Conservation (phyloP, 2,113 vertebrate genomes). For the Hyperopisus bebe region DNA sequence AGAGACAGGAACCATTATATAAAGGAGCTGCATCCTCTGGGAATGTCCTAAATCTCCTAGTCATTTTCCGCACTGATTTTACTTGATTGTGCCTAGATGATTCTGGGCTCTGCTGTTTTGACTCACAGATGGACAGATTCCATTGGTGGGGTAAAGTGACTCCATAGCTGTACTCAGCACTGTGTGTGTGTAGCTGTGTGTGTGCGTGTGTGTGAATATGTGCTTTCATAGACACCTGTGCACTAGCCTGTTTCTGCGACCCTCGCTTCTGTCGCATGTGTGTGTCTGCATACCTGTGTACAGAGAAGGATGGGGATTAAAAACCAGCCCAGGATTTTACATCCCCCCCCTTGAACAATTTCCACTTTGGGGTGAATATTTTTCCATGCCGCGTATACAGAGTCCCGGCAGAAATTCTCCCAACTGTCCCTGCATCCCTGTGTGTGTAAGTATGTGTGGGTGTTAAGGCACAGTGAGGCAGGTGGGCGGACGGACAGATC, state of each 20-base stretch:
- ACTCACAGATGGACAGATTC: not conserved
- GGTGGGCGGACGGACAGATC: not conserved
- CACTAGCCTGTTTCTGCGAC: not conserved
- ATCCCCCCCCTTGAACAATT: not conserved
- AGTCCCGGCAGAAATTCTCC: not conserved
- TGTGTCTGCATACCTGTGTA: not conserved
- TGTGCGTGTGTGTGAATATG: constrained; percentile 1
- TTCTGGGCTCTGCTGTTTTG: not conserved
- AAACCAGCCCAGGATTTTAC: not conserved
- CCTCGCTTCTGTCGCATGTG: not conserved
- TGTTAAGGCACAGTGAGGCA: not conserved
- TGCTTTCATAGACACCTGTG: not conserved
- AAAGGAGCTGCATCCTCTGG: not conserved
- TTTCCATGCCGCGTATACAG: not conserved
- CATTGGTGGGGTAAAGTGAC: not conserved
- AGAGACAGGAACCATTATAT: not conserved
- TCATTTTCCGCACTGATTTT: not conserved
- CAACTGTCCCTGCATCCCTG: not conserved
- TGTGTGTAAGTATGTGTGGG: not conserved
- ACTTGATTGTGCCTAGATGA: not conserved
- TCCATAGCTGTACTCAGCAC: not conserved
- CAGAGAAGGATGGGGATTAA: not conserved
- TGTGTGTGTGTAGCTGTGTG: constrained; percentile 11
- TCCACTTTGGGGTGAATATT: not conserved
- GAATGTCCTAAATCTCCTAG: not conserved